Base-by-base conservation (phyloP, 2,797 vertebrate species). In the Okamejei kenojei region DNA sequence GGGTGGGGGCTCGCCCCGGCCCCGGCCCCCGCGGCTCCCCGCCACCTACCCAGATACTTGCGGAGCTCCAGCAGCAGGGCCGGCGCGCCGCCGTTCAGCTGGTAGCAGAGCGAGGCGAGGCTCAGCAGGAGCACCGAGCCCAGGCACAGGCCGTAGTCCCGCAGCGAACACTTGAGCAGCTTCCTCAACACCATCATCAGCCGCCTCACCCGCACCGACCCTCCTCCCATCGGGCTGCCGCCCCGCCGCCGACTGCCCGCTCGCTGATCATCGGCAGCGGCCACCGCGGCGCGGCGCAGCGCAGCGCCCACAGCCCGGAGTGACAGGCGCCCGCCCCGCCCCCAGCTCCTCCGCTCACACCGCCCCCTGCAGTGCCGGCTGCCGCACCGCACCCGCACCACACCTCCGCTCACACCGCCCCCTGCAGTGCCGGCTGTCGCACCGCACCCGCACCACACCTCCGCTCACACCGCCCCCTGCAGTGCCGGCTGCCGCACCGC, bases 91-190 rank as follows among this genome's bases (percentile, higher is more conserved):
- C 98, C 98, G 96, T 98, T 97, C 95, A 99, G 96, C 96, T 99
- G 98, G 95, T 97, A 98, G 94, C 98, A 97, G 90, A 99, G 97
- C 68, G 98, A 99, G 90, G 97, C 97, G 94, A 98, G 94, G 94
- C 98, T 98, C 97, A 99, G 98, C 95, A 99, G 95, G 94, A 98
- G 96, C 94, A 99, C 96, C 82, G 97, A 95, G 94, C 97, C 97
- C 98, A 99, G 98, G 96, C 98, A 99, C 96, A 98, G 97, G 93
- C 96, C 97, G 96, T 99, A 99, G 94, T 98, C 97, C 93, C 98
- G 97, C 94, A 98, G 96, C 54, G 98, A 98, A 76, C 97, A 96
- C 93, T 97, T 97, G 93, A 97, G 94, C 94, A 97, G 95, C 13
- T 96, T 76, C 11, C 97, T 97, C 93, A 97, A 94, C 94, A 97